Evolutionary conservation across 2,888 invertebrate genomes (phyloP), one percentile per base, ranked within the genome.

Genomic region (Atethmia centrago): DNA sequence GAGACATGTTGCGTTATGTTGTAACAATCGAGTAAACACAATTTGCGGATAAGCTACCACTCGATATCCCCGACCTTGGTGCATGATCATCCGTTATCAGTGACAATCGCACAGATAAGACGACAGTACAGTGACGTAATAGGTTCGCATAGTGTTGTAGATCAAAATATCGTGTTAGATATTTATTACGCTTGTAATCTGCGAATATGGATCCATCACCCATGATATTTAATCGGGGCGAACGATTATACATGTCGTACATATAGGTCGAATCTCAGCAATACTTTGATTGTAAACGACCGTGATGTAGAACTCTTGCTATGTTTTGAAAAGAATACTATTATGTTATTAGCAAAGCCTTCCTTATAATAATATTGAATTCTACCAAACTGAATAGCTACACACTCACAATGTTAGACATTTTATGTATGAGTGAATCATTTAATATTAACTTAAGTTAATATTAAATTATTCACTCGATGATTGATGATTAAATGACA

Each of bases 11-110:
- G 21, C 64, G 19, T 40, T 63, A 45, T 63, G 66, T 82, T 55
- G 49, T 69, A 62, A 70, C 67, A 36, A 58, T 51, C n/a, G 10
- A 63, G 58, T 71, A 65, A 68, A 69, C 58, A 73, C 62, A 56
- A 74, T 73, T 81, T 71, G 78, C 45, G 25, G 84, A 80, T 79
- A 71, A 76, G 72, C 77, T 77, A 74, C 83, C 59, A 77, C 63
- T 58, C 56, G 73, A 68, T 80, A 72, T 74, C 71, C 73, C 61
- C 45, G 65, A 83, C 66, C 58, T 71, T 74, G 66, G 47, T 16
- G 16, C 19, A 42, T 49, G 71, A 82, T 78, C 71, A 78, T 65
- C 31, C 55, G 53, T 74, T 79, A 82, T 82, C 81, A 66, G 28
- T 25, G 49, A 56, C 56, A 77, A 53, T 74, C 71, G 71, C 55